These are phyloP conservation scores for Monochamus alternatus DNA, from an alignment of 2,888 invertebrate genomes.

Conservation along the genomic window DNA sequence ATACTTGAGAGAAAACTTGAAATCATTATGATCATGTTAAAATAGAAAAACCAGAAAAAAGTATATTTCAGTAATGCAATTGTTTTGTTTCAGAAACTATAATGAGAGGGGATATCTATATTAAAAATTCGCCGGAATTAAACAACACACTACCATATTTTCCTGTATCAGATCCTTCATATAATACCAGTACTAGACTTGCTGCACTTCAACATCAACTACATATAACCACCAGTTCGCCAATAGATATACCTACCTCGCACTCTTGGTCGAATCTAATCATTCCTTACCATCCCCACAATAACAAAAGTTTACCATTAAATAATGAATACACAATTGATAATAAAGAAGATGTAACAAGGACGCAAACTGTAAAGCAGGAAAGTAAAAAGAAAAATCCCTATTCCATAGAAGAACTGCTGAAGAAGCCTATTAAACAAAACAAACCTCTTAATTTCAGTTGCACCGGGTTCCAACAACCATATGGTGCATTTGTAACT, in stretches of 20 bases:
- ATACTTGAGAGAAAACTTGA: too few relatives aligned
- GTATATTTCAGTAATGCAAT: background rate
- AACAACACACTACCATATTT: slow-evolving; percentile 59
- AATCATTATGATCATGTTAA: too few relatives aligned
- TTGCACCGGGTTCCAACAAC: slow-evolving; percentile 60
- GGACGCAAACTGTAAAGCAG: slow-evolving; percentile 55
- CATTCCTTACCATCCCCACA: slow-evolving; percentile 72
- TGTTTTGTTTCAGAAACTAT: slow-evolving; percentile 59
- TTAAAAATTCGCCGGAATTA: slow-evolving; percentile 58
- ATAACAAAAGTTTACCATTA: slow-evolving; percentile 38
- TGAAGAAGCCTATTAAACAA: slow-evolving; percentile 86
- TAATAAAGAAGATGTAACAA: slow-evolving; percentile 55
- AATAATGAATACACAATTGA: slow-evolving; percentile 40
- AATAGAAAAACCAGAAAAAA: background rate
- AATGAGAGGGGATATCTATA: slow-evolving; percentile 63
- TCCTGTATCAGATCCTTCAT: slow-evolving; percentile 54
- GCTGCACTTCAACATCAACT: slow-evolving; percentile 73
- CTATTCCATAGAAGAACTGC: slow-evolving; percentile 89
- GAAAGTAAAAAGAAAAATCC: slow-evolving; percentile 81
- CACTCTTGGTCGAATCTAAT: slow-evolving; percentile 74
- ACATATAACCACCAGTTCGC: slow-evolving; percentile 68
- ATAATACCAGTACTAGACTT: slow-evolving; percentile 72
- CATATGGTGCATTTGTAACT: slow-evolving; percentile 60
- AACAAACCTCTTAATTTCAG: slow-evolving; percentile 61
- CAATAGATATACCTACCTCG: slow-evolving; percentile 62